phyloP scores from a whole-genome alignment of 92 coral and sea anemone species.

The Parazoanthus atlanticus region DNA sequence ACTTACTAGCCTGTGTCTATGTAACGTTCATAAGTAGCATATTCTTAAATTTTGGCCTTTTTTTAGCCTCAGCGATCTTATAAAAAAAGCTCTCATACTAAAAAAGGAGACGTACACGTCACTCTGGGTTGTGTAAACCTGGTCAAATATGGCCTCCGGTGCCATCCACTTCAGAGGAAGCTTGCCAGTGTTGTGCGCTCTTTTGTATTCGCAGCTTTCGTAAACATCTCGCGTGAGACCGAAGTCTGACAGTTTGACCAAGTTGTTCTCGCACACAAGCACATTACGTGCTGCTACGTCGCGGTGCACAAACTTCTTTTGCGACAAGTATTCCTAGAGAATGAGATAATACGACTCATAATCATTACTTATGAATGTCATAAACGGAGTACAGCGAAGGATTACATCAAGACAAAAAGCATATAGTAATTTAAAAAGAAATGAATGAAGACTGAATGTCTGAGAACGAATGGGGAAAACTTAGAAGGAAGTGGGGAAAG shows the following conservation, averaged over 20 bases:
- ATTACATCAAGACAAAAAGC: too few species aligned
- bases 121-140: slow-evolving; percentile 73
- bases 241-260: slow-evolving; percentile 85
- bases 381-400: too few species aligned
- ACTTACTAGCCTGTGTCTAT: too few species aligned
- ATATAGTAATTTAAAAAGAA: too few species aligned
- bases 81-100: too few species aligned
- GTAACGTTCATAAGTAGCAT: too few species aligned
- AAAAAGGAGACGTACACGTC: slow-evolving; percentile 68
- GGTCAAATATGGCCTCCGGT: slow-evolving; percentile 76
- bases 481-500: too few species aligned
- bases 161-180: slow-evolving; percentile 95
- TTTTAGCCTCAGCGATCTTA: too few species aligned
- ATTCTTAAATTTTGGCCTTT: too few species aligned
- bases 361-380: slow-evolving; percentile 58
- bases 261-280: slow-evolving; percentile 79
- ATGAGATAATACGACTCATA: slow-evolving; percentile 50
- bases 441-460: too few species aligned
- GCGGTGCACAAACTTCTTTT: slow-evolving; percentile 85
- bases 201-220: slow-evolving; percentile 82
- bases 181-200: slow-evolving; percentile 67
- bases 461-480: too few species aligned
- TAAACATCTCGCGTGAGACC: slow-evolving; percentile 88
- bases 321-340: slow-evolving; percentile 83
- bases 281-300: slow-evolving; percentile 89